Base-by-base conservation (phyloP, 2,113 vertebrate species). In the Azemiops feae region DNA sequence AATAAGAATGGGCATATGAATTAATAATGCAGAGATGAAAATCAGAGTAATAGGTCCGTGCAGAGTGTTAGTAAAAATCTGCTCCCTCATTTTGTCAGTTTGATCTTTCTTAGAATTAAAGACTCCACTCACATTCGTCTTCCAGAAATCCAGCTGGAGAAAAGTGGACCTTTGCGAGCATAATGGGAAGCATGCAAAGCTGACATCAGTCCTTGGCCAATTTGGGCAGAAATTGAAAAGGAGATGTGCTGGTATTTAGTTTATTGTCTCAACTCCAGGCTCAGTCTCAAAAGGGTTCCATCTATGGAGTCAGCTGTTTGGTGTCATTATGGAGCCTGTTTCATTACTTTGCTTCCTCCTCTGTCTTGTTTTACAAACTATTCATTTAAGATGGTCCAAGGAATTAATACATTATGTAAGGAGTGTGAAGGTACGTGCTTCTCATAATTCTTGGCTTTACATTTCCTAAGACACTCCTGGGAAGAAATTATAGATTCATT, bases 341-440 rank as follows among this genome's bases (percentile, higher is more conserved):
- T 88, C 87, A 25, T 34, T 64, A 55, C 91, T 55, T 20, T 45
- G 39, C 87, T 89, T 87, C 30, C 60, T 55, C 92, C 25, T 0
- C 20, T 87, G 86, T 3, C 30, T 11, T n/a, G 57, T 39, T 92
- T 43, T 89, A 57, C 4, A 89, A 89, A 89, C 30, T 39, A 3
- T 39, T 14, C 22, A 53, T 50, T 95, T 52, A 92, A 55, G 25
- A n/a, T 92, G 45, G 1, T 14, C 91, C 0, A 52, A 2, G 86
- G 88, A 90, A 60, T 45, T 54, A 23, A 39, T 30, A 7, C 39
- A 1, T 92, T 93, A 88, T 91, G 90, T 90, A 93, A 91, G 74
- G 1, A 60, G 22, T n/a, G n/a, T 8, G 14, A 3, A 25, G 11
- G 1, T 1, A 5, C 12, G 93, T 45, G 60, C 81, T 91, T 25